A percentile compares a stretch with the other conserved stretches of the same genome.
phyloP scores from a whole-genome alignment of 2,888 invertebrate genomes.

The Hyposoter didymator region DNA sequence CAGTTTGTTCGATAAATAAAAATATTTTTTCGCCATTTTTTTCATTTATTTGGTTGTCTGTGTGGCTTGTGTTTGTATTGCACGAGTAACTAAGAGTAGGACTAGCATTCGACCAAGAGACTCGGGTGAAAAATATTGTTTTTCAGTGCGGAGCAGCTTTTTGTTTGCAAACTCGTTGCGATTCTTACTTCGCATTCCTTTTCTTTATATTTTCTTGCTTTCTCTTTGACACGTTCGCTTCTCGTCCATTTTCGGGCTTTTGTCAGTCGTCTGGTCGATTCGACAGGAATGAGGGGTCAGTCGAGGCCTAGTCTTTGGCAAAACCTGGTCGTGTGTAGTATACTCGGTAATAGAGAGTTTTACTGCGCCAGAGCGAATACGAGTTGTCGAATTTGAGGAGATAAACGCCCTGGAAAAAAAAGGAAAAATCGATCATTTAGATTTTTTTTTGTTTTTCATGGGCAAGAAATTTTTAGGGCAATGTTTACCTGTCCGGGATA shows the following conservation, averaged over 20 bases:
- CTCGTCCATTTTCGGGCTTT: conserved; percentile 5
- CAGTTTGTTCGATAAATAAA: conserved; percentile 6
- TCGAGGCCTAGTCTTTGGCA: conserved; percentile 70
- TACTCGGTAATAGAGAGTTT: conserved; percentile 99
- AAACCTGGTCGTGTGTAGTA: conserved; percentile 92
- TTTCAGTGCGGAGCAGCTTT: conserved; percentile 54
- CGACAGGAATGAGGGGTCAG: conserved; percentile 5
- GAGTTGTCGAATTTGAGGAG: conserved; percentile 99
- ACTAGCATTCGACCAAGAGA: conserved; percentile 64
- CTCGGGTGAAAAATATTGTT: conserved; percentile 52
- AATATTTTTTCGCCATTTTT: background rate
- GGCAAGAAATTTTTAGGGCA: background rate
- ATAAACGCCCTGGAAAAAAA: conserved; percentile 93
- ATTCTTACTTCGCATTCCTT: conserved; percentile 26
- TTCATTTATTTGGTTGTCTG: conserved; percentile 24
- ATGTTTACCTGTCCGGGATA: conserved; percentile 91
- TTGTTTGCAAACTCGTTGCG: conserved; percentile 29
- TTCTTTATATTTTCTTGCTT: background rate
- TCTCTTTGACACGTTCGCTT: background rate
- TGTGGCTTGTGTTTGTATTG: conserved; percentile 40
- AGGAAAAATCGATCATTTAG: background rate
- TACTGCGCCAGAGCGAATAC: conserved; percentile 99
- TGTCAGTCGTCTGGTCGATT: conserved; percentile 5
- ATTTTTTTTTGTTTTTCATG: background rate
- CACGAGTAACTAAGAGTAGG: conserved; percentile 60